Conservation (phyloP, 2,113 vertebrate species). For the Physeter macrocephalus region DNA sequence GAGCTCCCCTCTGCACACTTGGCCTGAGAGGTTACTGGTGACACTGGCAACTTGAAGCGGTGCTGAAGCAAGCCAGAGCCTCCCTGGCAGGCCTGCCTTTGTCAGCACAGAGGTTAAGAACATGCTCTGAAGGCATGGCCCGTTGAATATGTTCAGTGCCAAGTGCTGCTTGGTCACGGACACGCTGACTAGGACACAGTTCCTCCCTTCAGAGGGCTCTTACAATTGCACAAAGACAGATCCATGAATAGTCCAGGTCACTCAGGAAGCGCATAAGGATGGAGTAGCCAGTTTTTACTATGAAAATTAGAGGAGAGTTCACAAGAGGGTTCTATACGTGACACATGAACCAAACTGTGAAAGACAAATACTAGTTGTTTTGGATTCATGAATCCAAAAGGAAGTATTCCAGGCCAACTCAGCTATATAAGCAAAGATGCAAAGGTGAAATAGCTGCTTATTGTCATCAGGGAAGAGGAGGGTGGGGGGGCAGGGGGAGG, state of each 20-base stretch:
- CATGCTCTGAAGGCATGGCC: neutral
- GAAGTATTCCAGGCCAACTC: neutral
- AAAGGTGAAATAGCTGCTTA: neutral
- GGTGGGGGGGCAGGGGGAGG: neutral
- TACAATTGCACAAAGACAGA: neutral
- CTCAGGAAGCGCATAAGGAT: neutral
- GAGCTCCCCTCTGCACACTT: neutral
- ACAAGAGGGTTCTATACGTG: neutral
- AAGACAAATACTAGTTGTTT: neutral
- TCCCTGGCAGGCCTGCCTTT: neutral
- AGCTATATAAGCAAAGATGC: neutral
- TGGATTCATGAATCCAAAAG: neutral
- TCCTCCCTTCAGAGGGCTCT: neutral
- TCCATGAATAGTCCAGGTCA: neutral
- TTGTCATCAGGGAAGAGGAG: neutral
- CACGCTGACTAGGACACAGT: neutral
- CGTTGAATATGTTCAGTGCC: neutral
- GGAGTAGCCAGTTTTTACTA: neutral
- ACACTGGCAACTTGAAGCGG: too few relatives aligned
- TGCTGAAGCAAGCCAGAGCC: neutral
- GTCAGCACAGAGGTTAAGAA: neutral
- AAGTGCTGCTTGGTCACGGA: neutral
- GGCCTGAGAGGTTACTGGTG: neutral
- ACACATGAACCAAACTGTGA: neutral
- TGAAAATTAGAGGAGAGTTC: neutral